These are phyloP conservation scores for Clarias pachynema DNA, from an alignment of 2,797 vertebrate species.

Conservation along the genomic window DNA sequence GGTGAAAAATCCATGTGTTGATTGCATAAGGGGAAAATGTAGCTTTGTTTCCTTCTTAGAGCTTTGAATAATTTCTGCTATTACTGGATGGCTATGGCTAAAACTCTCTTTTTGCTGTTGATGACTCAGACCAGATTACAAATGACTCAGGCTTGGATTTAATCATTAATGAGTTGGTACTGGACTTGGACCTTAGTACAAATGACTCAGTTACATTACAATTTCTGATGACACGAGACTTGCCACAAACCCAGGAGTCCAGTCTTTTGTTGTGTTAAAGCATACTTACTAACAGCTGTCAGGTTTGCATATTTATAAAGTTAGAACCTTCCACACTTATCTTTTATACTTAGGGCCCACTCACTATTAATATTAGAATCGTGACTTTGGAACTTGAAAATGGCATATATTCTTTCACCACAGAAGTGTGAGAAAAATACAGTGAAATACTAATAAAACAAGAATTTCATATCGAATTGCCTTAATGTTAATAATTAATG, in stretches of 20 bases:
- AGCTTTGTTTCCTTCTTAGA: neutral
- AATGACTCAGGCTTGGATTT: constrained; percentile 17
- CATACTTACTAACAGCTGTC: neutral
- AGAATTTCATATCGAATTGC: neutral
- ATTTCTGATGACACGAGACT: neutral
- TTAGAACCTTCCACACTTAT: neutral
- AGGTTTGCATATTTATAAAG: neutral
- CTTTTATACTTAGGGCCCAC: neutral
- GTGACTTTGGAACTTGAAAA: constrained; percentile 2
- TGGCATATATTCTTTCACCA: neutral
- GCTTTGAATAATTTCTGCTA: neutral
- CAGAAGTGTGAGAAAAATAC: neutral
- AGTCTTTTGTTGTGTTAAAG: constrained; percentile 12
- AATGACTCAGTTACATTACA: constrained; percentile 11
- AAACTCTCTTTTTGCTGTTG: neutral
- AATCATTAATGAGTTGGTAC: constrained; percentile 15
- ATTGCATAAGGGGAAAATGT: neutral
- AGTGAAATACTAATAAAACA: neutral
- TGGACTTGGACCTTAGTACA: constrained; percentile 13
- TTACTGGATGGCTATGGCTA: neutral
- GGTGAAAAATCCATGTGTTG: neutral
- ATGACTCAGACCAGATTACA: constrained; percentile 14
- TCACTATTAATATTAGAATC: constrained; percentile 13
- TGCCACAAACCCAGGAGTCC: neutral
- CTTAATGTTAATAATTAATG: constrained; percentile 39